Base-by-base conservation (phyloP, 2,888 invertebrate species). In the Ophonus ardosiacus region DNA sequence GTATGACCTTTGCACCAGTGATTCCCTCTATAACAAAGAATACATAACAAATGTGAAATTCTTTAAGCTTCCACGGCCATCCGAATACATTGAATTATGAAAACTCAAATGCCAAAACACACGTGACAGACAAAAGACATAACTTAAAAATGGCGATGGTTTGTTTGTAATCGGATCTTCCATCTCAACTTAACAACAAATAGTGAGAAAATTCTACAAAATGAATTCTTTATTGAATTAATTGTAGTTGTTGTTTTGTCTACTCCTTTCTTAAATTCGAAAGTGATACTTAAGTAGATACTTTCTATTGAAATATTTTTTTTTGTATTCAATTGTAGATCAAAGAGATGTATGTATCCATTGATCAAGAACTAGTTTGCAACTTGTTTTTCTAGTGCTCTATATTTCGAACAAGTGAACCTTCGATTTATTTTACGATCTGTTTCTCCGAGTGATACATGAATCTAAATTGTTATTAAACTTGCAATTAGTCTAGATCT, bases 351-450 rank as follows among this genome's bases (percentile, higher is more conserved):
- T 7, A 40, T 40, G 7, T 8, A 31, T 31, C 10, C 18, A 24
- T 63, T 18, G 63, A 24, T n/a, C 63, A 63, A 21, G 63, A 63
- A 63, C 63, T 63, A 10, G 21, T 63, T 63, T 24, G 24, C 24
- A 63, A 63, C 7, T 63, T 63, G 63, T 63, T 63, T 24, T 7
- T 24, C 24, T 63, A 63, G 10, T 63, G 63, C 24, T 24, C 63
- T 63, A 63, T 13, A 63, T 63, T 8, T 13, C 17, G n/a, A 61
- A 10, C 56, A 56, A 56, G n/a, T 56, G 17, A 17, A 17, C 61
- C 61, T 24, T 63, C 63, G 18, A 21, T 63, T 63, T 21, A 18
- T 15, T 17, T 7, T 59, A 17, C 5, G 7, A 56, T 56, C n/a
- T 51, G n/a, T 51, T 21, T 43, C 43, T 43, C 1, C 43, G 43